A percentile compares a stretch with the other conserved stretches of the same genome.
Conservation (phyloP, 2,888 invertebrate species). For the Lycophotia porphyrea region DNA sequence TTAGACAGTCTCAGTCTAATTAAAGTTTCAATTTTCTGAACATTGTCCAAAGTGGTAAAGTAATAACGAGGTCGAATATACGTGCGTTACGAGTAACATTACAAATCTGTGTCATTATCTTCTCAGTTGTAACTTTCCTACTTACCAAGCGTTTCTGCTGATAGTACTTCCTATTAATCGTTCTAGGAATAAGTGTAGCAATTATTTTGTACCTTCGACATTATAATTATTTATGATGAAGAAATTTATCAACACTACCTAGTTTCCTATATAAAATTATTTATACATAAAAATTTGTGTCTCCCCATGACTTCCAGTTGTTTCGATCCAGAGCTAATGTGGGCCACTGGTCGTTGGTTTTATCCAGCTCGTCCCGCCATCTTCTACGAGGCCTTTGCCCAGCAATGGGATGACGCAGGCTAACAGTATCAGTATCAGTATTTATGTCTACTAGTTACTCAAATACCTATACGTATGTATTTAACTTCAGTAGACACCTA, state of each 20-base stretch:
- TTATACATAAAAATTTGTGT: background rate
- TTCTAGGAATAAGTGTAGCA: slow-evolving; percentile 6
- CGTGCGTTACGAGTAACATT: background rate
- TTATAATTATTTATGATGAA: background rate
- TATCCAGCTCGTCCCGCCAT: too few species aligned
- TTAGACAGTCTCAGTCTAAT: background rate
- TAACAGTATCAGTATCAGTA: too few species aligned
- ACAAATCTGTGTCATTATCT: background rate
- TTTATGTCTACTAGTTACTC: background rate
- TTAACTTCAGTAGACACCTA: too few species aligned
- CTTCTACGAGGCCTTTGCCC: too few species aligned
- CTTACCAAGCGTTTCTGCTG: background rate
- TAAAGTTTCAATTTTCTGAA: background rate
- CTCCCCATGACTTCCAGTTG: too few species aligned
- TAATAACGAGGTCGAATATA: background rate
- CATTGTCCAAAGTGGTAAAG: background rate
- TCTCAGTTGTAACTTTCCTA: background rate
- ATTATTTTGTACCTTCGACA: slow-evolving; percentile 17
- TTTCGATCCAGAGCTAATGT: too few species aligned
- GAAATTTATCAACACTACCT: background rate
- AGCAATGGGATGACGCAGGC: too few species aligned
- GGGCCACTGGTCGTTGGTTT: too few species aligned
- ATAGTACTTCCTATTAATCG: slow-evolving; percentile 12
- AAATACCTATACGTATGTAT: background rate
- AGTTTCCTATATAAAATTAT: background rate